phyloP scores from a whole-genome alignment of 2,113 vertebrate species.

The Mirza zaza region DNA sequence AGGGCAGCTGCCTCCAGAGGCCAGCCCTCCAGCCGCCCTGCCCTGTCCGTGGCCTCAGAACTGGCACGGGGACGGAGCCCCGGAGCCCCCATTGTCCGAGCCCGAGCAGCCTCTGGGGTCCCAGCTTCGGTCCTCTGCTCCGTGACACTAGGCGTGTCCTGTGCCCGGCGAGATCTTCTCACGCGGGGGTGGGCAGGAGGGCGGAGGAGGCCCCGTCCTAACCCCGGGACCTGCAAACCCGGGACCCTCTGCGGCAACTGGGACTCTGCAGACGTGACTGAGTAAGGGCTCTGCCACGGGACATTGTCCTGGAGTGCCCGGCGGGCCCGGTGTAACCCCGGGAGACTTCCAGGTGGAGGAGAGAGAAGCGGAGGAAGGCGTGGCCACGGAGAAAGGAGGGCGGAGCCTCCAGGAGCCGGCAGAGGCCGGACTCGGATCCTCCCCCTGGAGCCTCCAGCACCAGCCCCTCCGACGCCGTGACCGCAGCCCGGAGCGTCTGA shows the following conservation, averaged over 20 bases:
- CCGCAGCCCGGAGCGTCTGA: too few species aligned
- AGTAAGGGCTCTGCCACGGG: accelerated
- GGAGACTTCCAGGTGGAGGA: accelerated
- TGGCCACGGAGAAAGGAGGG: accelerated
- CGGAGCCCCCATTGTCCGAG: accelerated
- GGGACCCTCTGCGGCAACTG: accelerated
- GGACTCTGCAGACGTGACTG: too few species aligned
- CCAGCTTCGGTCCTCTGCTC: not conserved
- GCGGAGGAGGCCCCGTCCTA: accelerated
- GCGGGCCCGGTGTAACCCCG: accelerated
- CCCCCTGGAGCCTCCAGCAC: not conserved
- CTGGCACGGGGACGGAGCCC: accelerated
- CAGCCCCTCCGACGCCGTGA: not conserved
- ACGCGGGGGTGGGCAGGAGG: accelerated
- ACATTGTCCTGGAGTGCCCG: accelerated
- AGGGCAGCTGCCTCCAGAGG: too few species aligned
- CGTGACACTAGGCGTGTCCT: accelerated
- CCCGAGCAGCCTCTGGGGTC: not conserved
- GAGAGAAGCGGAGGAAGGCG: accelerated
- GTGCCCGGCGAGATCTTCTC: accelerated
- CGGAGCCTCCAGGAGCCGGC: accelerated
- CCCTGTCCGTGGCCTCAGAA: accelerated
- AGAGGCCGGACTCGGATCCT: too few species aligned
- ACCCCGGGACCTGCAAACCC: accelerated
- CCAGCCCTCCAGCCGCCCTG: not conserved